Evolutionary conservation across 2,888 invertebrate species (phyloP).

Genomic region (Ecdyonurus torrentis): DNA sequence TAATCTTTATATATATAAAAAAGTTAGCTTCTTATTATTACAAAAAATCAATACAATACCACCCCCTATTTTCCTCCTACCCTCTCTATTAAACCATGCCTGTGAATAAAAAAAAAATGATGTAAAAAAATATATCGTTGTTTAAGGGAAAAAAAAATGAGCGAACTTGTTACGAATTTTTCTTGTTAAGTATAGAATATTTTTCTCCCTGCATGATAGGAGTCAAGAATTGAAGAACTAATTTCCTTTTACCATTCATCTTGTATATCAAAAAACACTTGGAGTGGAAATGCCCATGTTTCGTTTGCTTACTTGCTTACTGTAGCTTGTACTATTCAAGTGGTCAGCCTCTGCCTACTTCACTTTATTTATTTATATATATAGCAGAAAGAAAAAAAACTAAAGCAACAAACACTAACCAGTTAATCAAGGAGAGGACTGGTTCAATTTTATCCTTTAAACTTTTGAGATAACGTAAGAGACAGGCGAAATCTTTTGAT

Average conservation of each 20-base stretch:
- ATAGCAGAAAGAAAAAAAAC: neutral
- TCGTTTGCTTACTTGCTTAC: neutral
- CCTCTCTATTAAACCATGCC: neutral
- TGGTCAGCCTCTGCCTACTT: neutral
- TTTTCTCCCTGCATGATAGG: too few relatives aligned
- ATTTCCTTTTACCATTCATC: neutral
- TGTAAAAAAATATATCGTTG: neutral
- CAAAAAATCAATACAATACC: neutral
- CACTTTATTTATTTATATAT: neutral
- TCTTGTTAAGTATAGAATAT: neutral
- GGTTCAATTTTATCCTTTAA: neutral
- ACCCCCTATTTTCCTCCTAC: neutral
- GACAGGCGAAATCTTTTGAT: too few relatives aligned
- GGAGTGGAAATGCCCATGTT: neutral
- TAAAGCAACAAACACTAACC: neutral
- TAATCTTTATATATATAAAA: too few relatives aligned
- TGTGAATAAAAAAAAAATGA: neutral
- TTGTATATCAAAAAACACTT: neutral
- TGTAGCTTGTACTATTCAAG: too few relatives aligned
- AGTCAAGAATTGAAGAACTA: neutral
- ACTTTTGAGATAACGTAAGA: too few relatives aligned
- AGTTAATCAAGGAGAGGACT: neutral
- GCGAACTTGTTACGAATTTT: neutral
- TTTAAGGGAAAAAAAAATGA: neutral
- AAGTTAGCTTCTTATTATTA: neutral